Evolutionary conservation across 2,113 vertebrate species (phyloP), one percentile per base, ranked within the genome.

Genomic region (Malurus elegans): DNA sequence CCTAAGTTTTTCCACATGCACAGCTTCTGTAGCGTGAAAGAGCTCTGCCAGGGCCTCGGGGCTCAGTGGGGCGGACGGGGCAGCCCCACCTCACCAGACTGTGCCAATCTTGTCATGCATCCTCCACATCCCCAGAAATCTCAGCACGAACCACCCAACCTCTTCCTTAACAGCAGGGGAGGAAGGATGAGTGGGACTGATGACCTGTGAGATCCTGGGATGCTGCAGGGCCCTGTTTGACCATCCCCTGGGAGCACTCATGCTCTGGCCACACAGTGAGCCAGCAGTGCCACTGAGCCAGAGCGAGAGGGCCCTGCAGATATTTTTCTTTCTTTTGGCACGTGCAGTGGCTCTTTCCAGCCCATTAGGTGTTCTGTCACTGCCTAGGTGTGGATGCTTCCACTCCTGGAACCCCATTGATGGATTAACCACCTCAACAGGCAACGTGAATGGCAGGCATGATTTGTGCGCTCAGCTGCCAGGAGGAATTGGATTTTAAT

Each of bases 391-490:
- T 84, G 94, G 66, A 80, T 81, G 64, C 81, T 86, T 94, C 81
- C 38, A 86, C 15, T 96, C 44, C 80, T 44, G 25, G 34, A 45
- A 84, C 66, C 56, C 32, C 57, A 74, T 14, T 94, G 76, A 73
- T 83, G 71, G 62, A 92, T 96, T 95, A 95, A 78, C 79, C 90
- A 95, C 94, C 79, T 97, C 92, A 88, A 8, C 21, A 38, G 74
- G 60, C 92, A 96, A 40, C 29, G 2, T 88, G 78, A 96, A 96
- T 31, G 8, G 62, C 73, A 86, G 56, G 56, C 47, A 86, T 1
- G 13, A 82, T 67, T 74, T 79, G 53, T 91, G 36, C 3, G 1
- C 45, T 91, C 54, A 90, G n/a, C 64, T 85, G 91, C 50, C 57
- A 88, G 81, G 60, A 92, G 67, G 47, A 88, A 54, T 5, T 75